Conservation (phyloP, 2,113 vertebrate genomes). For the Proterorhinus semilunaris region DNA sequence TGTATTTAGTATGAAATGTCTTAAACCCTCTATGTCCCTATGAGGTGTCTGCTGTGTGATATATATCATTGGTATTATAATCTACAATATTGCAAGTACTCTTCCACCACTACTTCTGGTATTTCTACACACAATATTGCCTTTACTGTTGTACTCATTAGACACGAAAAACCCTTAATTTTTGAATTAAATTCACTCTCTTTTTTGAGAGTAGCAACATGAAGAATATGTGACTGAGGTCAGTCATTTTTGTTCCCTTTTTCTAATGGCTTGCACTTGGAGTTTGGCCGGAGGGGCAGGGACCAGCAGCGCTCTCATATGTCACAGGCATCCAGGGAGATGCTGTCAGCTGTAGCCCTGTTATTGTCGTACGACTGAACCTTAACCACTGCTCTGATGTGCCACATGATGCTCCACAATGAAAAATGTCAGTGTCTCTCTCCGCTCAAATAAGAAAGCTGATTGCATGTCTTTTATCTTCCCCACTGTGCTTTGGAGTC, state of each 20-base stretch:
- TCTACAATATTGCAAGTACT: too few species aligned
- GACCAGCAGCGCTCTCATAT: constrained; percentile 39
- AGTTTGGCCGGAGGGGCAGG: constrained; percentile 6
- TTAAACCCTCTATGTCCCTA: too few species aligned
- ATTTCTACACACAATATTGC: too few species aligned
- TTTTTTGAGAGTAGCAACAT: neutral
- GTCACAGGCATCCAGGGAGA: constrained; percentile 43
- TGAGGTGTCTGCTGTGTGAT: too few species aligned
- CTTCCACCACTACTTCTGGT: too few species aligned
- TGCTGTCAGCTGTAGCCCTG: constrained; percentile 54
- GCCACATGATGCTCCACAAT: constrained; percentile 43
- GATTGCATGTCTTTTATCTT: constrained; percentile 46
- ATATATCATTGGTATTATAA: too few species aligned
- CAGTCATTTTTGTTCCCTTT: neutral
- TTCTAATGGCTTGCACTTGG: constrained; percentile 35
- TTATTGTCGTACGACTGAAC: constrained; percentile 59
- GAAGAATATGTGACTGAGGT: constrained; percentile 20
- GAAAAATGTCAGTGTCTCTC: constrained; percentile 48
- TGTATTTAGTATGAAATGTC: too few species aligned
- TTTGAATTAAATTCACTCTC: neutral
- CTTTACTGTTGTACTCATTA: neutral
- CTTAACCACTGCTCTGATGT: constrained; percentile 52
- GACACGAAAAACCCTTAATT: neutral
- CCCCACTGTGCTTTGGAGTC: constrained; percentile 22
- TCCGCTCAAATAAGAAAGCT: constrained; percentile 23